A percentile compares a stretch with the other conserved stretches of the same genome.
Conservation (phyloP, 2,113 vertebrate genomes). For the Gavia stellata region DNA sequence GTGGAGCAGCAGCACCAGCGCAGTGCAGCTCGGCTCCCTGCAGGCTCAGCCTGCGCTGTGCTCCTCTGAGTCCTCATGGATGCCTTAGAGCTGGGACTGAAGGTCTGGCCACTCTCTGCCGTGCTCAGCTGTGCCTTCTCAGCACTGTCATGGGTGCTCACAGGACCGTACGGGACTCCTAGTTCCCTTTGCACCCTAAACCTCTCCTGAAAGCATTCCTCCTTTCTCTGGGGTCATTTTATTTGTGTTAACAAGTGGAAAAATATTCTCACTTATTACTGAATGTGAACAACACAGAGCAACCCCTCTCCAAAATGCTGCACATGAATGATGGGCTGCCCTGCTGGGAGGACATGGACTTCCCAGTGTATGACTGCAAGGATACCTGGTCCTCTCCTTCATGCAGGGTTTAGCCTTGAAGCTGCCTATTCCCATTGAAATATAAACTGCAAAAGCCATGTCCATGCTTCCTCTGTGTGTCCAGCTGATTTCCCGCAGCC, state of each 20-base stretch:
- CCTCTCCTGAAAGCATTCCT: neutral
- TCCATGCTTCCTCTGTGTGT: rapidly evolving
- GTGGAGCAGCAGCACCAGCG: neutral
- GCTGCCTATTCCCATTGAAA: neutral
- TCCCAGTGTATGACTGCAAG: neutral
- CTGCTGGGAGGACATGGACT: neutral
- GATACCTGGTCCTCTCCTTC: neutral
- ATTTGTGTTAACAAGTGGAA: neutral
- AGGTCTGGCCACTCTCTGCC: neutral
- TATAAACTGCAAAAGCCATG: neutral
- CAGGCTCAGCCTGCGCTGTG: neutral
- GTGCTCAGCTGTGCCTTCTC: neutral
- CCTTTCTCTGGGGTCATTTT: neutral
- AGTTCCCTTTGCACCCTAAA: neutral
- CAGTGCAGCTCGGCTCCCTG: neutral
- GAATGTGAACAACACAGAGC: neutral
- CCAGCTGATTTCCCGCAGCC: neutral
- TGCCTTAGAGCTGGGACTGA: neutral
- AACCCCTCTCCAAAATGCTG: neutral
- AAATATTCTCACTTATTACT: neutral
- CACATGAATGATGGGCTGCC: rapidly evolving
- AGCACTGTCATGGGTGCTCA: neutral
- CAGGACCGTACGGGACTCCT: neutral
- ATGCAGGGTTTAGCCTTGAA: neutral
- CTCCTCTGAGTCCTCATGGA: neutral